Conservation (phyloP, 1,140 invertebrate genomes). For the Saxidomus purpurata region DNA sequence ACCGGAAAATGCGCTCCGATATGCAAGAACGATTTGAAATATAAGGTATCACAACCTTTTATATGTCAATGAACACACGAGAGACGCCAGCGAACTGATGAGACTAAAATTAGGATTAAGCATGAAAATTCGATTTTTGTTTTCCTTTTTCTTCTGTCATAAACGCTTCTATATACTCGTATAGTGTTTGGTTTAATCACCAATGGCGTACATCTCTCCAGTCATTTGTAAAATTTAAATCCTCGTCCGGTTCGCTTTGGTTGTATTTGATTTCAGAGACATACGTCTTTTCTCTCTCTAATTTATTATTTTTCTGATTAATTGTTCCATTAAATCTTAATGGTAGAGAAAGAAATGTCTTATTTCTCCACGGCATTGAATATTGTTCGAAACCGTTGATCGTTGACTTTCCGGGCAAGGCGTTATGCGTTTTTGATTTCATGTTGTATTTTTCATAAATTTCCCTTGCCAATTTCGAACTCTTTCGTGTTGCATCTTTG, state of each 20-base stretch:
- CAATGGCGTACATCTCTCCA: constrained; percentile 37
- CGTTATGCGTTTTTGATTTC: constrained; percentile 53
- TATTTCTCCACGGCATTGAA: constrained; percentile 64
- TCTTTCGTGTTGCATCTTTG: constrained; percentile 44
- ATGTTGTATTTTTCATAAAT: constrained; percentile 64
- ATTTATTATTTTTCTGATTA: background rate
- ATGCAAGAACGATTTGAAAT: too few relatives aligned
- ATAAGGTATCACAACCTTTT: too few relatives aligned
- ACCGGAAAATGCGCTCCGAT: too few relatives aligned
- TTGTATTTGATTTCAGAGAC: constrained; percentile 13
- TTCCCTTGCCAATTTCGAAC: constrained; percentile 53
- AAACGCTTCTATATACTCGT: too few relatives aligned
- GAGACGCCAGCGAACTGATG: too few relatives aligned
- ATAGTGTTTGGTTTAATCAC: too few relatives aligned
- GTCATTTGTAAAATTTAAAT: background rate
- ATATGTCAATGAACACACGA: too few relatives aligned
- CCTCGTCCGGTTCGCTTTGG: background rate
- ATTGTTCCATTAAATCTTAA: constrained; percentile 49
- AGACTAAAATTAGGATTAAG: too few relatives aligned
- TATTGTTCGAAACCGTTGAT: constrained; percentile 52
- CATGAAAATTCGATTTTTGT: too few relatives aligned
- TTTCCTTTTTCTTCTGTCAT: too few relatives aligned
- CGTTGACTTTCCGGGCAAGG: background rate
- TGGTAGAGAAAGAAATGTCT: constrained; percentile 51
- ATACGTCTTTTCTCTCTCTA: constrained; percentile 45